Conservation (phyloP, 2,888 invertebrate species). For the Conomelus anceps region DNA sequence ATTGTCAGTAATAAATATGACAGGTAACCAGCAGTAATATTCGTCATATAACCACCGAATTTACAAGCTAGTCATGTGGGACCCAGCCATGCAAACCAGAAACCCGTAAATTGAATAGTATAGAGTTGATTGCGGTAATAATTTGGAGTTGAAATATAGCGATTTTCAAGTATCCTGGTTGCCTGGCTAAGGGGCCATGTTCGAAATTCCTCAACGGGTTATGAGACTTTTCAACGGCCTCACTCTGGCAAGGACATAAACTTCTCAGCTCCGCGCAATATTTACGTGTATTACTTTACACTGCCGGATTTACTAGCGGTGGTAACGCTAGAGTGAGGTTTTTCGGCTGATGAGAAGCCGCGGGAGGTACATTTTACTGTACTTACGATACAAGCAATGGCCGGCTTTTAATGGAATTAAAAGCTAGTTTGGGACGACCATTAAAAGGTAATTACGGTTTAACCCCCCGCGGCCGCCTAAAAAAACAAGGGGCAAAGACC, state of each 20-base stretch:
- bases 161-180: neutral
- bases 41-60: no score
- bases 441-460: constrained; percentile 15
- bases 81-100: neutral
- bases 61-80: neutral
- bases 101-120: neutral
- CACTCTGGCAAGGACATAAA: neutral
- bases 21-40: neutral
- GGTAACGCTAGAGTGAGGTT: neutral
- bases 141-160: neutral
- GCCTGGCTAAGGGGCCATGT: neutral
- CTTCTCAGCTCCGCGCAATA: neutral
- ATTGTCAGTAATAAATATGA: neutral
- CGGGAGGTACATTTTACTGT: neutral
- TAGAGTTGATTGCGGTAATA: neutral
- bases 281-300: neutral
- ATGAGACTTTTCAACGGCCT: neutral
- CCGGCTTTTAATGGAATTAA: constrained; percentile 13
- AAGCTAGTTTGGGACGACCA: constrained; percentile 15
- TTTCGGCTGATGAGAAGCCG: neutral
- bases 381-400: no score
- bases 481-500: neutral
- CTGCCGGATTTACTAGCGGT: neutral
- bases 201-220: neutral
- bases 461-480: neutral